phyloP scores from a whole-genome alignment of 2,888 invertebrate genomes.

The Eurois occulta region DNA sequence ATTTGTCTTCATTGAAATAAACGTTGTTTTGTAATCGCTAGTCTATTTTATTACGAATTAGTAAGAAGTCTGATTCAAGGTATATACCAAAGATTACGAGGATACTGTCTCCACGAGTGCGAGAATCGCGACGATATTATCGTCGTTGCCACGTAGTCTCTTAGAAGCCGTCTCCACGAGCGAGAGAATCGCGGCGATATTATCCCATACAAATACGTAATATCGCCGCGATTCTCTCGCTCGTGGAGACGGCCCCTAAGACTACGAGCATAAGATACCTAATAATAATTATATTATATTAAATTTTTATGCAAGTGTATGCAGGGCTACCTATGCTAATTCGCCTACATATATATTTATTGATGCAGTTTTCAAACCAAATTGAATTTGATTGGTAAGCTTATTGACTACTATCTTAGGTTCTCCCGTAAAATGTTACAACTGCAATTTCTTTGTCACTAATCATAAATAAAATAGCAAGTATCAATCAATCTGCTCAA shows the following conservation, averaged over 20 bases:
- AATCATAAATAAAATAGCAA: background rate
- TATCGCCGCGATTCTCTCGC: too few relatives aligned
- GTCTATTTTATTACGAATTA: conserved; percentile 47
- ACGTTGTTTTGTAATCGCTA: conserved; percentile 50
- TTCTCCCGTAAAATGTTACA: background rate
- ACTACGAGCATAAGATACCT: background rate
- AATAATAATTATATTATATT: background rate
- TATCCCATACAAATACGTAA: too few relatives aligned
- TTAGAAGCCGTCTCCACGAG: too few relatives aligned
- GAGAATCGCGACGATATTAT: too few relatives aligned
- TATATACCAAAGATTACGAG: conserved; percentile 27
- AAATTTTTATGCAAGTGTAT: background rate
- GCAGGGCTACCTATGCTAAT: background rate
- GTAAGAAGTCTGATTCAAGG: conserved; percentile 11
- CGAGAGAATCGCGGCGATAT: too few relatives aligned
- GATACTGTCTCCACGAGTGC: too few relatives aligned
- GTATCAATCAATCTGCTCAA: conserved; percentile 7
- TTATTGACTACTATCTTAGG: conserved; percentile 6
- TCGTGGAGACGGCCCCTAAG: too few relatives aligned
- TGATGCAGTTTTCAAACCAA: background rate
- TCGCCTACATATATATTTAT: background rate
- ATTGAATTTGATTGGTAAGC: conserved; percentile 21
- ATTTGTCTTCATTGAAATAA: conserved; percentile 45
- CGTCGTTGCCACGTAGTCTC: too few relatives aligned
- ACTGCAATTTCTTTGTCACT: background rate